Evolutionary conservation across 2,113 vertebrate genomes (phyloP).

Genomic region (Rhinopithecus roxellana): DNA sequence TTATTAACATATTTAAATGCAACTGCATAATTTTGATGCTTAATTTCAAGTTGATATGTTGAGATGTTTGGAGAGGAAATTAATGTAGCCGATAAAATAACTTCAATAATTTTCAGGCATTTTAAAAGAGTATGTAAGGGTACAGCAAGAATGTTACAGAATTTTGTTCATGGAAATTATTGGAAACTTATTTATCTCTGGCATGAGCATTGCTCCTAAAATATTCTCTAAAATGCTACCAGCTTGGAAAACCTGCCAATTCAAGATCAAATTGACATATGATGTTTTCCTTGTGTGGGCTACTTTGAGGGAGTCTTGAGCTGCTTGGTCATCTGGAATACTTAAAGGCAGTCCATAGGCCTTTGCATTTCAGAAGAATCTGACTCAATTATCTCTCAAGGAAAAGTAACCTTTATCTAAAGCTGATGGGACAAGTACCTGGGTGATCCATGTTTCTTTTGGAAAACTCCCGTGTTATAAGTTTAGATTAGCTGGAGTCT

Average conservation of each 20-base stretch:
- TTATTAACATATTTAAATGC: constrained; percentile 76
- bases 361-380: not conserved
- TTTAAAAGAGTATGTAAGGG: constrained; percentile 51
- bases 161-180: constrained; percentile 57
- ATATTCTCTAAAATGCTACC: not conserved
- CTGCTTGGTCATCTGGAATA: not conserved
- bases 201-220: not conserved
- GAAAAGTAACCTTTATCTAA: not conserved
- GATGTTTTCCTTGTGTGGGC: not conserved
- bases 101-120: constrained; percentile 70
- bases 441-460: not conserved
- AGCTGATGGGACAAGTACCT: not conserved
- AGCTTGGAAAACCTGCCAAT: not conserved
- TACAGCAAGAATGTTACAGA: not conserved
- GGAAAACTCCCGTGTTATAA: not conserved
- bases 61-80: constrained; percentile 69
- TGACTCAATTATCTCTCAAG: not conserved
- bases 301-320: not conserved
- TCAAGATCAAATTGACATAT: not conserved
- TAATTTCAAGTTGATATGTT: constrained; percentile 69
- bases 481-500: not conserved
- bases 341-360: not conserved
- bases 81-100: constrained; percentile 65
- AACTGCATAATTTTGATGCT: constrained; percentile 59
- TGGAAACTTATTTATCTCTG: constrained; percentile 36